A percentile compares a stretch with the other conserved stretches of the same genome.
These are phyloP conservation scores for Pelobates cultripes DNA, from an alignment of 2,797 vertebrate genomes.

Conservation along the genomic window DNA sequence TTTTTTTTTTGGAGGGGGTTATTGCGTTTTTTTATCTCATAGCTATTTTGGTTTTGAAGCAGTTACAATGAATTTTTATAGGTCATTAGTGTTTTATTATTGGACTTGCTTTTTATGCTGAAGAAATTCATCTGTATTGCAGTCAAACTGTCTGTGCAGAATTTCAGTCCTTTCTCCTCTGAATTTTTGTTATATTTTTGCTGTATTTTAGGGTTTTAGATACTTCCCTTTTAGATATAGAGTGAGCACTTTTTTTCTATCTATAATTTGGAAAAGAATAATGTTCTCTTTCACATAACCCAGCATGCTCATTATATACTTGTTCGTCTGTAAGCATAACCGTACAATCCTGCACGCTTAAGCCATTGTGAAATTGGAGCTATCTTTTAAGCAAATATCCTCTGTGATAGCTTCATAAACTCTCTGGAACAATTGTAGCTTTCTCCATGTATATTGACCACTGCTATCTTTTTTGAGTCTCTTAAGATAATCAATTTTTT, in stretches of 20 bases:
- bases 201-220: not conserved
- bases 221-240: not conserved
- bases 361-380: constrained; percentile 37
- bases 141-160: not conserved
- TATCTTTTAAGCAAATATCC: constrained; percentile 39
- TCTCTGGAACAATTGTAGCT: constrained; percentile 15
- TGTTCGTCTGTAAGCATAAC: constrained; percentile 20
- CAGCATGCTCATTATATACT: constrained; percentile 23
- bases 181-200: not conserved
- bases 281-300: constrained; percentile 15
- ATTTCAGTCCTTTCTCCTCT: not conserved
- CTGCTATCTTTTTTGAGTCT: constrained; percentile 16
- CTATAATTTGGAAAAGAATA: constrained; percentile 22
- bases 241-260: not conserved
- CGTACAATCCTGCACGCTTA: not conserved
- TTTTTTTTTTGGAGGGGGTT: not conserved
- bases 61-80: constrained; percentile 13
- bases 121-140: not conserved
- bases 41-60: not conserved
- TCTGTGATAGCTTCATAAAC: constrained; percentile 34
- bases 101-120: not conserved
- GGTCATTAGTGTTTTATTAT: not conserved
- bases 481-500: constrained; percentile 36
- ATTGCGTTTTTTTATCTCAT: not conserved
- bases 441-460: constrained; percentile 16